Evolutionary conservation across 2,888 invertebrate genomes (phyloP).

Genomic region (Lithophane ornitopus): DNA sequence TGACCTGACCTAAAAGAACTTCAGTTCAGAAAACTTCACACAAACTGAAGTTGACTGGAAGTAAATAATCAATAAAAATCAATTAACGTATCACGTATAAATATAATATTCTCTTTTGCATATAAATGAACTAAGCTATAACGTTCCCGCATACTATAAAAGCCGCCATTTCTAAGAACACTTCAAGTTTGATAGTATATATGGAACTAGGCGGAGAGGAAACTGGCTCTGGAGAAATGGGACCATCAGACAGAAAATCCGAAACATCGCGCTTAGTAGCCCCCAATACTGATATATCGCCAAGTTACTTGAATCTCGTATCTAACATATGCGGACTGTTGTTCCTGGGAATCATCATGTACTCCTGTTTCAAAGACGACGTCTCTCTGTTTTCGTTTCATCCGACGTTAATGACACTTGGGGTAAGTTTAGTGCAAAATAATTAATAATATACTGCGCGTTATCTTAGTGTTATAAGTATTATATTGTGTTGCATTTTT

Average conservation of each 20-base stretch:
- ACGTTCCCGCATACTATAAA: slow-evolving; percentile 17
- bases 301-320: slow-evolving; percentile 82
- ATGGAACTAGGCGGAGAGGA: slow-evolving; percentile 71
- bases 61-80: slow-evolving; percentile 55
- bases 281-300: slow-evolving; percentile 74
- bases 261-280: slow-evolving; percentile 83
- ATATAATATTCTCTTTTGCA: slow-evolving; percentile 31
- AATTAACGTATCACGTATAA: slow-evolving; percentile 20
- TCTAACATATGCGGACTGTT: slow-evolving; percentile 82
- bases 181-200: slow-evolving; percentile 34
- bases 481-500: slow-evolving; percentile 54
- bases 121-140: slow-evolving; percentile 25
- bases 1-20: slow-evolving; percentile 27
- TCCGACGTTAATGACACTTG: slow-evolving; percentile 86
- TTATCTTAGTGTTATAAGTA: neutral
- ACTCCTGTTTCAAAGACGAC: slow-evolving; percentile 82
- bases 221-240: slow-evolving; percentile 73
- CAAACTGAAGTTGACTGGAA: slow-evolving; percentile 30
- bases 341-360: slow-evolving; percentile 80
- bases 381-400: slow-evolving; percentile 86
- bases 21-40: slow-evolving; percentile 21
- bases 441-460: neutral
- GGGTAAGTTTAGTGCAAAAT: slow-evolving; percentile 78
- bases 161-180: neutral
- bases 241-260: slow-evolving; percentile 76